Evolutionary conservation across 2,888 invertebrate species (phyloP).

Genomic region (Drosophila mulleri): DNA sequence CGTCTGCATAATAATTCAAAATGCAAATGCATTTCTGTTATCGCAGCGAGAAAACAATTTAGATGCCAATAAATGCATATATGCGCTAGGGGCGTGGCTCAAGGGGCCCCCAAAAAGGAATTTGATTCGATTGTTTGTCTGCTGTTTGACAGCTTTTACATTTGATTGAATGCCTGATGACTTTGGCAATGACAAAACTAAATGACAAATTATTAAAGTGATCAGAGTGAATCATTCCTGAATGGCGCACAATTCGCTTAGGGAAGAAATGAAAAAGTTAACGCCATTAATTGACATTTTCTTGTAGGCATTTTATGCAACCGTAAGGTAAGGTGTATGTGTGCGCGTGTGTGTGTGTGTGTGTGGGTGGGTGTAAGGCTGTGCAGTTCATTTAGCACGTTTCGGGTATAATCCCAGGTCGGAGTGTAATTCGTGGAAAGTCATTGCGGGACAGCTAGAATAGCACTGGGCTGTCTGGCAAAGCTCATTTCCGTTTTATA

Average conservation of each 20-base stretch:
- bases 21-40: conserved; percentile 64
- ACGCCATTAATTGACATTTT: conserved; percentile 75
- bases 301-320: conserved; percentile 5
- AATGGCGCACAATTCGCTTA: conserved; percentile 44
- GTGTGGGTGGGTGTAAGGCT: conserved; percentile 7
- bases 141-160: conserved; percentile 52
- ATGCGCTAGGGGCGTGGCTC: conserved; percentile 46
- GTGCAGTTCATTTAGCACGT: conserved; percentile 69
- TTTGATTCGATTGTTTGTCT: conserved; percentile 40
- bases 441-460: conserved; percentile 28
- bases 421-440: conserved; percentile 48
- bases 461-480: conserved; percentile 30
- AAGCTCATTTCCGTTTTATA: conserved; percentile 81
- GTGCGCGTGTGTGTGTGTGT: neutral
- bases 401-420: conserved; percentile 46
- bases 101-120: conserved; percentile 54
- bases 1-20: conserved; percentile 54
- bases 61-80: conserved; percentile 38
- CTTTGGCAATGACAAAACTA: conserved; percentile 56
- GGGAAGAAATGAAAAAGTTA: conserved; percentile 56
- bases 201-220: conserved; percentile 53
- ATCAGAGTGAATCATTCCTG: conserved; percentile 19
- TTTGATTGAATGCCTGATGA: conserved; percentile 48
- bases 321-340: neutral
- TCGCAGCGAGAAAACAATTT: conserved; percentile 63